phyloP scores from a whole-genome alignment of 2,888 invertebrate species.

The Callosobruchus maculatus region DNA sequence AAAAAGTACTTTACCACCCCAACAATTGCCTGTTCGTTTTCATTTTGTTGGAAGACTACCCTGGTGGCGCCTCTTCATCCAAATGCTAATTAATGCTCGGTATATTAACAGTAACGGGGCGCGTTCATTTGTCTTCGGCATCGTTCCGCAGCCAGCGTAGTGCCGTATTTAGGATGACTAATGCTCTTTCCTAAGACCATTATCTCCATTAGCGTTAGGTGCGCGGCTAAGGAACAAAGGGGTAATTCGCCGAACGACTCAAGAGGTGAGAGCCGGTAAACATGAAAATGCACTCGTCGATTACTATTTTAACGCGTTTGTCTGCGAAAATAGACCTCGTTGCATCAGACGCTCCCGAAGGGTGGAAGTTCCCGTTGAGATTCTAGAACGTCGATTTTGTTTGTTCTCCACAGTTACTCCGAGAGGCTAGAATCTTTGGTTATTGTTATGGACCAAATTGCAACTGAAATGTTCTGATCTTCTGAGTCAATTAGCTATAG shows the following conservation, averaged over 20 bases:
- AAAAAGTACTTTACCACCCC: neutral
- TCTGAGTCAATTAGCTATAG: no score
- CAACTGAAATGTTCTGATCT: no score
- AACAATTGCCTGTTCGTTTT: neutral
- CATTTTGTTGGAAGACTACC: neutral
- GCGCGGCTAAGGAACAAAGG: neutral
- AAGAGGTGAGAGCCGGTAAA: neutral
- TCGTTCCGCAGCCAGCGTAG: neutral
- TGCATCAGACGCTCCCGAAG: neutral
- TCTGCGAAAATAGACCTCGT: neutral
- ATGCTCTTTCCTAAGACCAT: neutral
- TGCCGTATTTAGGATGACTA: neutral
- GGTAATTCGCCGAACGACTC: neutral
- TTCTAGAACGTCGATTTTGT: no score
- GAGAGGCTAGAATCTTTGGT: no score
- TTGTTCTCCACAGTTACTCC: no score
- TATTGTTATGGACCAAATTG: no score
- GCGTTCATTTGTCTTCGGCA: neutral
- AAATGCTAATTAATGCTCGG: neutral
- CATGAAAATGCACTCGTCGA: constrained; percentile 22
- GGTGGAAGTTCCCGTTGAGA: neutral
- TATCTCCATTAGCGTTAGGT: neutral
- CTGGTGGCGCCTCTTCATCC: neutral
- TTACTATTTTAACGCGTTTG: constrained; percentile 8
- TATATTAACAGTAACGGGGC: neutral